Base-by-base conservation (phyloP, 1,140 invertebrate species). In the Eriocheir sinensis region DNA sequence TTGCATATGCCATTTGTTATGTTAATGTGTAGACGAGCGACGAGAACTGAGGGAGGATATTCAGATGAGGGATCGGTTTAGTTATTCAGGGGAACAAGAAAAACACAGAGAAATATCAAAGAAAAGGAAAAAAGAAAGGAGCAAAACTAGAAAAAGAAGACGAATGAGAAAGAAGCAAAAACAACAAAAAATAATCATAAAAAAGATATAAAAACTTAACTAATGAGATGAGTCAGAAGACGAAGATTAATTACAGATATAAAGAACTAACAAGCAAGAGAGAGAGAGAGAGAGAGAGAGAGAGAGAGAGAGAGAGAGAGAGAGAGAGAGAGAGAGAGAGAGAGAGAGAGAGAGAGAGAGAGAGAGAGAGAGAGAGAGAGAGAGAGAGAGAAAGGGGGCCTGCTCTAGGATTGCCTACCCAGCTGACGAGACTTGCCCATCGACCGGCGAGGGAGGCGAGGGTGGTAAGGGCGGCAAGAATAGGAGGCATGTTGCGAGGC, bases 381-480 rank as follows among this genome's bases (percentile, higher is more conserved):
- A 72, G n/a, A 72, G 27, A 72, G 17, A 4, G n/a, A n/a, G 27
- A 12, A 72, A n/a, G 21, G 27, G 60, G 60, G 27, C 60, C 60
- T n/a, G 48, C 48, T n/a, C n/a, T n/a, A 53, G 60, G 60, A 72
- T 72, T 72, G n/a, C 60, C n/a, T 21, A n/a, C 60, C 60, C 60
- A 72, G n/a, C 60, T 72, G 60, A 72, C 21, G 60, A 72, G 60
- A n/a, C 60, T 21, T 21, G 1, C 27, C 60, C 60, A 72, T 72
- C 60, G 60, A 72, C 60, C 60, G 6, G 60, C 60, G 60, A n/a
- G 60, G 60, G 27, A 12, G 21, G 60, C 21, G 60, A 72, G 60
- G 60, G 60, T n/a, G 60, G 60, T n/a, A 72, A 72, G 60, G 60
- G 60, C 27, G 60, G 60, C 60, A 72, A 72, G 60, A 72, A 72